Conservation (phyloP, 2,797 vertebrate genomes). For the Gymnoscopelus braueri region DNA sequence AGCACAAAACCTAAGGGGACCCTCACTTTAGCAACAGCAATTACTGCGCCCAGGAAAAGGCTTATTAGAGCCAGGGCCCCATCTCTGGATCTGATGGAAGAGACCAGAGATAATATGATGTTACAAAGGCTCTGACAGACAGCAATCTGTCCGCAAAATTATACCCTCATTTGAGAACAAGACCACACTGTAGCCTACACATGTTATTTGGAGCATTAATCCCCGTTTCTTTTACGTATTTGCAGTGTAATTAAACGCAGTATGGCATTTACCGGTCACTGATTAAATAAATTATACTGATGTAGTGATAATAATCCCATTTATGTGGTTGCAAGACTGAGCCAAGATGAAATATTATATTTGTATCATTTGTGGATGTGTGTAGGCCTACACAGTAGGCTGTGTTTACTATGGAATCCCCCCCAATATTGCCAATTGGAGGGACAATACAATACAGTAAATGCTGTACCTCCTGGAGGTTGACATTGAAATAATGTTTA, state of each 20-base stretch:
- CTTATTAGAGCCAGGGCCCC: neutral
- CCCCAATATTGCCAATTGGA: neutral
- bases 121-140: neutral
- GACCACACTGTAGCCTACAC: neutral
- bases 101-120: neutral
- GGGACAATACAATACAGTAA: neutral
- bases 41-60: neutral
- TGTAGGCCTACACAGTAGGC: neutral
- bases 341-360: neutral
- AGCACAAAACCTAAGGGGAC: conserved; percentile 9
- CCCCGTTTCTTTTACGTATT: neutral
- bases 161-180: neutral
- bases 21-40: neutral
- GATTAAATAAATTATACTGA: conserved; percentile 12
- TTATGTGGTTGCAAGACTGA: conserved; percentile 7
- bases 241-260: neutral
- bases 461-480: neutral
- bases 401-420: neutral
- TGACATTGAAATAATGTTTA: neutral
- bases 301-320: conserved; percentile 2
- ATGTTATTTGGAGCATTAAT: neutral
- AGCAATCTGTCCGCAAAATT: neutral
- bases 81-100: neutral
- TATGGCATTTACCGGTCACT: neutral
- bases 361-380: conserved; percentile 4